phyloP scores from a whole-genome alignment of 2,888 invertebrate species.

The Brachyptera putata region DNA sequence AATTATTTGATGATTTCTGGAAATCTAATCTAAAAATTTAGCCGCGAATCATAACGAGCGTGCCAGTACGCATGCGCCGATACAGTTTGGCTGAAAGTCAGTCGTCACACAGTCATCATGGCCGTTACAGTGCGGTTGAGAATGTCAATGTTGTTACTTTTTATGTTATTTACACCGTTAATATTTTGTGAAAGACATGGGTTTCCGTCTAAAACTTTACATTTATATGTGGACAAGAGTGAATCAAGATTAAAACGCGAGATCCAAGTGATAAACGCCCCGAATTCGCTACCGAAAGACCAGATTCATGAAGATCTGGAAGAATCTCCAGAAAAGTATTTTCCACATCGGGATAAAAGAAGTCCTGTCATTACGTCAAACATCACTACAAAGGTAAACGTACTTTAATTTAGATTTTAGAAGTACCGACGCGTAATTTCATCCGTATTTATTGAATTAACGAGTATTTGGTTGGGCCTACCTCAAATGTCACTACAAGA shows the following conservation, averaged over 20 bases:
- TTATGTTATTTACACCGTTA: slow-evolving; percentile 9
- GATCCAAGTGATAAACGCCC: slow-evolving; percentile 4
- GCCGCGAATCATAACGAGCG: too few relatives aligned
- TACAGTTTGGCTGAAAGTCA: neutral
- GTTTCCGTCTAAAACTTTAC: slow-evolving; percentile 24
- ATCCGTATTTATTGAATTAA: too few relatives aligned
- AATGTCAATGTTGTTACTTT: neutral
- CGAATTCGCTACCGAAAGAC: neutral
- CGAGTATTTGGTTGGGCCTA: too few relatives aligned
- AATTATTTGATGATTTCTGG: too few relatives aligned
- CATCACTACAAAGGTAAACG: slow-evolving; percentile 2
- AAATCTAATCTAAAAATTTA: too few relatives aligned
- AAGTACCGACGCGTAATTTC: too few relatives aligned
- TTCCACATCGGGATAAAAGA: neutral
- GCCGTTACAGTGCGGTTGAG: slow-evolving; percentile 14
- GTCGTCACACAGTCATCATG: slow-evolving; percentile 21
- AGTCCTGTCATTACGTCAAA: neutral
- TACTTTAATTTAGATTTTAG: too few relatives aligned
- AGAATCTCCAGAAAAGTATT: neutral
- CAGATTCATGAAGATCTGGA: neutral
- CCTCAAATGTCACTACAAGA: too few relatives aligned
- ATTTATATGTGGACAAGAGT: slow-evolving; percentile 19
- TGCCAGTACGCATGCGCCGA: neutral
- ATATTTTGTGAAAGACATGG: slow-evolving; percentile 25
- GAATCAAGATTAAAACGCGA: neutral